Conservation (phyloP, 2,113 vertebrate genomes). For the Zosterops borbonicus region DNA sequence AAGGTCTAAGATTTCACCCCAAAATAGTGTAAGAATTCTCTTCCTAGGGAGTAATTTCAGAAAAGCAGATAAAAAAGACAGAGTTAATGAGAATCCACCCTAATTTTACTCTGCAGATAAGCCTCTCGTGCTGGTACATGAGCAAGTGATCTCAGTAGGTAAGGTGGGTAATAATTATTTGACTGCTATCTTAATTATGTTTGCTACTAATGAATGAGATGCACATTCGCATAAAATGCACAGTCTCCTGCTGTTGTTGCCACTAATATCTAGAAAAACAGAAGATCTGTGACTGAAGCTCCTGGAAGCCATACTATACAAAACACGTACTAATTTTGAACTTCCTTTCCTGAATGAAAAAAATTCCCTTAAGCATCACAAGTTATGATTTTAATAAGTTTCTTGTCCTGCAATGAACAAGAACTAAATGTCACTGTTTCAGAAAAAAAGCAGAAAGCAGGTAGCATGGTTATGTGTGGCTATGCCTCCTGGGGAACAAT, state of each 20-base stretch:
- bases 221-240: constrained; percentile 26
- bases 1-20: not conserved
- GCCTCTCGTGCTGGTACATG: not conserved
- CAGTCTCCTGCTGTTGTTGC: not conserved
- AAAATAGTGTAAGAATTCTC: not conserved
- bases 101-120: constrained; percentile 1
- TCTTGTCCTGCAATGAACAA: not conserved
- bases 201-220: constrained; percentile 1
- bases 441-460: not conserved
- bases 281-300: not conserved
- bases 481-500: constrained; percentile 13
- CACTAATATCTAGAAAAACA: not conserved
- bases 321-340: not conserved
- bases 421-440: not conserved
- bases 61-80: not conserved
- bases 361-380: not conserved
- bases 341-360: constrained; percentile 10
- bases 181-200: not conserved
- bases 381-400: not conserved
- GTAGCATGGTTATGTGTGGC: not conserved
- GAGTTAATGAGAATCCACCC: not conserved
- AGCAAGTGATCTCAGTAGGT: constrained; percentile 30
- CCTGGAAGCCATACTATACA: not conserved
- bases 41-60: not conserved
- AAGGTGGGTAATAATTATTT: constrained; percentile 6